Conservation (phyloP, 2,797 vertebrate genomes). For the Malacoraja senta region DNA sequence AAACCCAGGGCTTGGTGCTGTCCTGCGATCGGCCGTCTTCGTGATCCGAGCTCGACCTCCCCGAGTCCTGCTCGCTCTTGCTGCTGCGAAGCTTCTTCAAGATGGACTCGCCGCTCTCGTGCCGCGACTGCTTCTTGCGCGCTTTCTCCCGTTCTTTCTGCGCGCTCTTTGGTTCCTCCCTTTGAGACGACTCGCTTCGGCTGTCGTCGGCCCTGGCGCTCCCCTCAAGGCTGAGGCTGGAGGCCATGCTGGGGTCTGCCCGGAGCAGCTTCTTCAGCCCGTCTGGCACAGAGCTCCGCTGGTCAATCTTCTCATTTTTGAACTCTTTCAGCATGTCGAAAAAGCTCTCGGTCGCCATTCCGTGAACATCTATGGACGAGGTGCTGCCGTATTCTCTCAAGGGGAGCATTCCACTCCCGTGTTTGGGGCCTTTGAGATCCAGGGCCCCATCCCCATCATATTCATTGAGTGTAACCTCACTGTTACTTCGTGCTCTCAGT, state of each 20-base stretch:
- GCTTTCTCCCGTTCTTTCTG: slow-evolving; percentile 58
- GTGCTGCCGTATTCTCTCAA: slow-evolving; percentile 90
- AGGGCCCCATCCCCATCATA: slow-evolving; percentile 61
- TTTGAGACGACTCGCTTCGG: slow-evolving; percentile 41
- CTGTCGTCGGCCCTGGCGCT: slow-evolving; percentile 44
- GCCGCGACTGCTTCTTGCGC: slow-evolving; percentile 62
- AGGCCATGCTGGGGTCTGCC: slow-evolving; percentile 43
- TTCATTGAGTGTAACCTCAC: slow-evolving; percentile 84
- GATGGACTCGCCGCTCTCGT: slow-evolving; percentile 56
- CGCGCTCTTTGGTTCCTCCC: slow-evolving; percentile 42
- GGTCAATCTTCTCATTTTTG: slow-evolving; percentile 66
- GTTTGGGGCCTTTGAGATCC: slow-evolving; percentile 44
- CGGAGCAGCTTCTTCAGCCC: slow-evolving; percentile 59
- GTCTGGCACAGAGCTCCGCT: slow-evolving; percentile 52
- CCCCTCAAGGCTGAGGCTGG: slow-evolving; percentile 37
- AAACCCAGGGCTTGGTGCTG: slow-evolving; percentile 65
- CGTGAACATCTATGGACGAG: slow-evolving; percentile 86
- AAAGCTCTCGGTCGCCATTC: slow-evolving; percentile 80
- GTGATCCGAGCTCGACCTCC: slow-evolving; percentile 47
- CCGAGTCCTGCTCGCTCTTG: slow-evolving; percentile 59
- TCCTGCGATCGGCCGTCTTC: slow-evolving; percentile 56
- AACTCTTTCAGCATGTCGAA: slow-evolving; percentile 82
- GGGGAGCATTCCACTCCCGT: slow-evolving; percentile 51
- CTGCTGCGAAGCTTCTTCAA: slow-evolving; percentile 74
- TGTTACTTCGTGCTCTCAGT: slow-evolving; percentile 77